phyloP scores from a whole-genome alignment of 23 tunicate species.

The Halocynthia aurantium region DNA sequence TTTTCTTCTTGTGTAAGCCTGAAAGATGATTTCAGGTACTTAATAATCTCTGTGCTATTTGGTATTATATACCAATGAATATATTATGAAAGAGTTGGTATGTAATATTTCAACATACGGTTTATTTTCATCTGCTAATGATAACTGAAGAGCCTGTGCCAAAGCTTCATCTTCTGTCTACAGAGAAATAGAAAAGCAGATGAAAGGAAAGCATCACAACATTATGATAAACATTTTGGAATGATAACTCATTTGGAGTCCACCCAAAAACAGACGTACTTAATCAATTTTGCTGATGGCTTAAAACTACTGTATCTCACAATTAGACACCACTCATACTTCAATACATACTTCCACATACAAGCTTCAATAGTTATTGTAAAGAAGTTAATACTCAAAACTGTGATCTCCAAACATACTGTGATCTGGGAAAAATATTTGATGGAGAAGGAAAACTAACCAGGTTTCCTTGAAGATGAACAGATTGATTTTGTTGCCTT shows the following conservation, averaged over 20 bases:
- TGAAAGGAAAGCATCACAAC: neutral
- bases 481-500: conserved; percentile 19
- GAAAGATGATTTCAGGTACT: neutral
- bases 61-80: too few relatives aligned
- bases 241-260: too few relatives aligned
- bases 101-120: conserved; percentile 18
- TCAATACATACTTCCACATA: too few relatives aligned
- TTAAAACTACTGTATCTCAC: neutral
- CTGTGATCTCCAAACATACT: too few relatives aligned
- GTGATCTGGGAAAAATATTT: neutral
- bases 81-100: too few relatives aligned
- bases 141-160: conserved; percentile 67
- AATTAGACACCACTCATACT: neutral
- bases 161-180: conserved; percentile 83
- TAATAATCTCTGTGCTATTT: too few relatives aligned
- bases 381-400: neutral
- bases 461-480: conserved; percentile 28
- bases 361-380: neutral
- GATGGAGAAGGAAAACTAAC: conserved; percentile 5
- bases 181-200: conserved; percentile 4
- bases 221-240: neutral
- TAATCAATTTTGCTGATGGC: neutral
- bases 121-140: conserved; percentile 35
- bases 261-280: too few relatives aligned
- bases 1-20: conserved; percentile 83